Evolutionary conservation across 2,888 invertebrate genomes (phyloP).

Genomic region (Mythimna loreyi): DNA sequence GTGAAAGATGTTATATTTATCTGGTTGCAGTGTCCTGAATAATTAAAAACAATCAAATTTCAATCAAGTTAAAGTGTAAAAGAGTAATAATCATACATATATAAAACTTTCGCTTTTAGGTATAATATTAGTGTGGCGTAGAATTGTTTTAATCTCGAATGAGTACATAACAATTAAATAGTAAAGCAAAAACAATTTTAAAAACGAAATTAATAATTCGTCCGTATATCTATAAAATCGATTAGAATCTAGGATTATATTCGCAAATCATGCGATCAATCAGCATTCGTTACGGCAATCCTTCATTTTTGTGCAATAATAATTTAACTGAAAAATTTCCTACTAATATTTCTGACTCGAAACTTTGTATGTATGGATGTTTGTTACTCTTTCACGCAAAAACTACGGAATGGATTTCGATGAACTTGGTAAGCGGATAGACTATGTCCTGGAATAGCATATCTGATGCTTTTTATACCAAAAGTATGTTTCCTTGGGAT

Average conservation of each 20-base stretch:
- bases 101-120: too few relatives aligned
- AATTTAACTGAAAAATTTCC: neutral
- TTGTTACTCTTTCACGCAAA: too few relatives aligned
- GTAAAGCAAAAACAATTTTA: neutral
- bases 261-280: slow-evolving; percentile 37
- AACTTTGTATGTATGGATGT: too few relatives aligned
- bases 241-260: slow-evolving; percentile 30
- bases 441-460: too few relatives aligned
- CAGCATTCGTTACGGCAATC: slow-evolving; percentile 39
- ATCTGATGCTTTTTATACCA: too few relatives aligned
- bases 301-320: neutral
- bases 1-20: slow-evolving; percentile 1
- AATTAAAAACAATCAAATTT: neutral
- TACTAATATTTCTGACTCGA: too few relatives aligned
- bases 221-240: slow-evolving; percentile 26
- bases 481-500: too few relatives aligned
- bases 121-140: too few relatives aligned
- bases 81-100: too few relatives aligned
- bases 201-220: slow-evolving; percentile 2
- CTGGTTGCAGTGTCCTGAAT: neutral
- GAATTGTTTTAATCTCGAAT: neutral
- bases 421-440: too few relatives aligned
- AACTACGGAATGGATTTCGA: too few relatives aligned
- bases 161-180: neutral
- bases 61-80: too few relatives aligned